Evolutionary conservation across 2,113 vertebrate species (phyloP).

Genomic region (Cebus imitator): DNA sequence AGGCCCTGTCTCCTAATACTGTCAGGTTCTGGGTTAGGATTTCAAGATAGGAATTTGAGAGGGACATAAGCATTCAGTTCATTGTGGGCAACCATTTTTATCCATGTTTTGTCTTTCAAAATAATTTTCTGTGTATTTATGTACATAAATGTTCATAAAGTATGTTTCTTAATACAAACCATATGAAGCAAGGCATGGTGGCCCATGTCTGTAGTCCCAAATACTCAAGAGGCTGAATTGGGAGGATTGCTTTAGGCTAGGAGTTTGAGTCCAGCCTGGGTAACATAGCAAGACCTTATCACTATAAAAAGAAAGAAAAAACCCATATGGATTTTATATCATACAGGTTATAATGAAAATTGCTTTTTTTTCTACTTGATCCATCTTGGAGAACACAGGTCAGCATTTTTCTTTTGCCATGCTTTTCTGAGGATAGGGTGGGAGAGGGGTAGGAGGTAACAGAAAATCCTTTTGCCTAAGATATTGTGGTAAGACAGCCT

Average conservation of each 20-base stretch:
- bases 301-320: neutral
- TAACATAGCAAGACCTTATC: neutral
- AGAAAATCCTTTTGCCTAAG: neutral
- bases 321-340: neutral
- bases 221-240: neutral
- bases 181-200: neutral
- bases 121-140: neutral
- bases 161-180: constrained; percentile 24
- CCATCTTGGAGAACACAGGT: neutral
- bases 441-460: neutral
- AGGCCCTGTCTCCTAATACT: neutral
- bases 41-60: neutral
- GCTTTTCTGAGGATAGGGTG: neutral
- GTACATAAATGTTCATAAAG: neutral
- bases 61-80: neutral
- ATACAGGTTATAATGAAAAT: neutral
- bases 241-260: neutral
- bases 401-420: neutral
- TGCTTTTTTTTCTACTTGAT: neutral
- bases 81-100: neutral
- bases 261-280: neutral
- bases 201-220: neutral
- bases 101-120: neutral
- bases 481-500: neutral
- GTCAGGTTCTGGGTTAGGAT: neutral